phyloP scores from a whole-genome alignment of 2,888 invertebrate species.

The Notodonta ziczac region DNA sequence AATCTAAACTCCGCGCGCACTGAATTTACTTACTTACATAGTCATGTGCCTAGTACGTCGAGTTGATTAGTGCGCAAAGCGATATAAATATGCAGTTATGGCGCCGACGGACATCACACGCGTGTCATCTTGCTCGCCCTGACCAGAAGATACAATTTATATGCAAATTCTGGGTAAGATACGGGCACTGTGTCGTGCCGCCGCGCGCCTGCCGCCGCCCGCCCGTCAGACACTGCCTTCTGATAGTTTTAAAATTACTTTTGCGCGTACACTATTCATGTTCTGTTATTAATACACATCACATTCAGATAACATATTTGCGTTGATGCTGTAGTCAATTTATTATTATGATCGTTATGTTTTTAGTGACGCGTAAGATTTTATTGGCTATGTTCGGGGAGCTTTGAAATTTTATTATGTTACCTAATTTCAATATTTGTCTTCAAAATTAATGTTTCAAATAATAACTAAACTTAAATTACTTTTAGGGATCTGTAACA shows the following conservation, averaged over 20 bases:
- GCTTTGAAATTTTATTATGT: neutral
- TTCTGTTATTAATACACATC: conserved; percentile 35
- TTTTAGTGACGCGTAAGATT: neutral
- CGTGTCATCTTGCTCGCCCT: conserved; percentile 78
- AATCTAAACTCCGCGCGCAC: neutral
- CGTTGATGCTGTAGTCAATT: conserved; percentile 18
- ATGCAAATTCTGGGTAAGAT: conserved; percentile 82
- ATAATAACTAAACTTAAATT: too few species aligned
- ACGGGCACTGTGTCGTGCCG: conserved; percentile 69
- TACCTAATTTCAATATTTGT: too few species aligned
- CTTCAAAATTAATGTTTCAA: too few species aligned
- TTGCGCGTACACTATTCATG: conserved; percentile 58
- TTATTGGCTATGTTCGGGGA: neutral
- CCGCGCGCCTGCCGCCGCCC: conserved; percentile 41
- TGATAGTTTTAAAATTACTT: conserved; percentile 78
- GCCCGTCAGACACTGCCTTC: conserved; percentile 52
- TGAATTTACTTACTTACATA: neutral
- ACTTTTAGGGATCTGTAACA: too few species aligned
- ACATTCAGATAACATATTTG: conserved; percentile 26
- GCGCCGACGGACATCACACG: conserved; percentile 57
- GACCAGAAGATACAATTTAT: conserved; percentile 85
- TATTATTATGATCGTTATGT: conserved; percentile 11
- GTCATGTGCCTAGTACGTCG: neutral
- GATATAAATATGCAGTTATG: conserved; percentile 58
- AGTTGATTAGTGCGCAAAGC: conserved; percentile 25